Base-by-base conservation (phyloP, 2,113 vertebrate species). In the Pseudorhombus dupliciocellatus region DNA sequence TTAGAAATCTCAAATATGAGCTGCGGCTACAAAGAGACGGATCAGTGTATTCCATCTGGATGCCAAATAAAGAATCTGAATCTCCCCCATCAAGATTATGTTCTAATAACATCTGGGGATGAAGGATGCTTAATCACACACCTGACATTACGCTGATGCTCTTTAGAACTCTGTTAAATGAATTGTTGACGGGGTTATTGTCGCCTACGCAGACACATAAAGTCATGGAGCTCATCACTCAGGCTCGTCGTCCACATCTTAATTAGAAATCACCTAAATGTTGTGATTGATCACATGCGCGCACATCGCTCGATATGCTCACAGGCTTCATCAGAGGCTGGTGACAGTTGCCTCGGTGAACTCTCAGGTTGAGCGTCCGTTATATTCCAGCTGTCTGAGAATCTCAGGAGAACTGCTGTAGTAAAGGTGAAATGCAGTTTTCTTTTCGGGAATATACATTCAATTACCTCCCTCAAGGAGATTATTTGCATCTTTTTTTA, bases 151-250 rank as follows among this genome's bases (percentile, higher is more conserved):
- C 1, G 21, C 26, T 53, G 26, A 37, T 22, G 7, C 12, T 53
- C 50, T 48, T 63, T 11, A 42, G 34, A 56, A 57, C 15, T 1
- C 46, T 1, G 21, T 1, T 22, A 71, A 22, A 77, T 75, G 6
- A 54, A 74, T 50, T 56, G 40, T 26, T 50, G 55, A 59, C 34
- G 21, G 42, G 8, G 52, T 60, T 68, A 63, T 52, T 75, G 67
- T 69, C 30, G 12, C 30, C 34, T 22, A 24, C 20, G 44, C n/a
- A 52, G 34, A 59, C 42, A 62, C 34, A 70, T 56, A 63, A 81
- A 78, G 63, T 51, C 52, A 67, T 50, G 14, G 30, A 24, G n/a
- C 24, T 77, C 62, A 75, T 72, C 56, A 22, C 22, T 73, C 34
- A 34, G n/a, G 37, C 73, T 73, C 7, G 40, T 70, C 59, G 44